A percentile compares a stretch with the other conserved stretches of the same genome.
These are phyloP conservation scores for Pipra filicauda DNA, from an alignment of 2,113 vertebrate species.

Conservation along the genomic window DNA sequence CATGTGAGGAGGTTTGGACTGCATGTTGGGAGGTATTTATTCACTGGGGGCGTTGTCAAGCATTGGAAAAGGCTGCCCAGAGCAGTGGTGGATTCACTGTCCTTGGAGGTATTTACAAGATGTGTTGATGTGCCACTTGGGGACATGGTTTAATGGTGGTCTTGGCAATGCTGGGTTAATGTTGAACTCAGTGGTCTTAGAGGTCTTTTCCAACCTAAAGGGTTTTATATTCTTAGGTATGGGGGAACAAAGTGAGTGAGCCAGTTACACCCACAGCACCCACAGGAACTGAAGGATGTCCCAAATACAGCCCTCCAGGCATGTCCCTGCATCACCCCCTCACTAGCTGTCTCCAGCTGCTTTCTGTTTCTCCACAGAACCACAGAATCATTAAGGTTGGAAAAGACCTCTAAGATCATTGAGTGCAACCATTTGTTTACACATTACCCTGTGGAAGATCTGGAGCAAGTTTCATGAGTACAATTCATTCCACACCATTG, in stretches of 20 bases:
- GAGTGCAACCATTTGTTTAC: not conserved
- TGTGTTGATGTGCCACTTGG: not conserved
- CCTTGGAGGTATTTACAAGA: not conserved
- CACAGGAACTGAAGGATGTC: not conserved
- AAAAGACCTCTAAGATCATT: not conserved
- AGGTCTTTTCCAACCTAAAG: not conserved
- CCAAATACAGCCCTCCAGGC: not conserved
- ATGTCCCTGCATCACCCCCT: rapidly evolving
- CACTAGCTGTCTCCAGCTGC: not conserved
- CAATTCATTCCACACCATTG: not conserved
- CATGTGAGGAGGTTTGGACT: not conserved
- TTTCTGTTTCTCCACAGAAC: not conserved
- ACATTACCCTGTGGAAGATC: not conserved
- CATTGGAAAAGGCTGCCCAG: not conserved
- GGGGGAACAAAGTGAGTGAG: rapidly evolving
- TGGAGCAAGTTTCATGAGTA: not conserved
- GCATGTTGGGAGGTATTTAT: not conserved
- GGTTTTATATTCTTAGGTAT: too few species aligned
- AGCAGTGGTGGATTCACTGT: not conserved
- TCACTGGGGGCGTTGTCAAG: not conserved
- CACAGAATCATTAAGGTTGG: not conserved
- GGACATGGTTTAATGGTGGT: not conserved
- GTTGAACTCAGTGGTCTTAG: not conserved
- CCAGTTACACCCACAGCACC: not conserved
- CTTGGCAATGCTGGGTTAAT: not conserved